phyloP scores from a whole-genome alignment of 2,113 vertebrate species.

The Myotis davidii region DNA sequence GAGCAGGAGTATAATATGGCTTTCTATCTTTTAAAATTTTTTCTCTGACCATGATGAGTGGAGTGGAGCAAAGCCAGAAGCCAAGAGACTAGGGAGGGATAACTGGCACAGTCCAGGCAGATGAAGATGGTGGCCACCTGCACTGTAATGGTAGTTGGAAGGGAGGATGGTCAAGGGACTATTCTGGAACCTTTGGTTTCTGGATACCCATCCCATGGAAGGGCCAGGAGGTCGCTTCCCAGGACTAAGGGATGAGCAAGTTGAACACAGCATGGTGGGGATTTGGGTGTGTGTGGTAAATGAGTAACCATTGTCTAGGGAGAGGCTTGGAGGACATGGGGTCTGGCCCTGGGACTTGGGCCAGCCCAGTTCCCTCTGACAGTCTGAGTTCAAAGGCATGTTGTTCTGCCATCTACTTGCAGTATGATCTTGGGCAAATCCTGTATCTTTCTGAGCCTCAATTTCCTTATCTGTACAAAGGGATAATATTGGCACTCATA shows the following conservation, averaged over 20 bases:
- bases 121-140: neutral
- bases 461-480: neutral
- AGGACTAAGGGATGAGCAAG: neutral
- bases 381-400: neutral
- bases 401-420: neutral
- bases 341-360: neutral
- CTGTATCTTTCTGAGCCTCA: neutral
- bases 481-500: rapidly evolving
- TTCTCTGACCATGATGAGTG: neutral
- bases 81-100: neutral
- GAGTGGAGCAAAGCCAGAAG: neutral
- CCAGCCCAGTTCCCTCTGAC: neutral
- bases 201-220: neutral
- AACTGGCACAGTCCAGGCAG: rapidly evolving
- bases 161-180: neutral
- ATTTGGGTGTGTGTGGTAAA: neutral
- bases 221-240: neutral
- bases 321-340: rapidly evolving
- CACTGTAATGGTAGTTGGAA: neutral
- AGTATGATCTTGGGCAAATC: neutral
- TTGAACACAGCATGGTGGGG: rapidly evolving
- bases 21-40: neutral
- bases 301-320: neutral
- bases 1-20: neutral
- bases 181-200: neutral